These are phyloP conservation scores for Corapipo altera DNA, from an alignment of 2,113 vertebrate genomes.

Conservation along the genomic window DNA sequence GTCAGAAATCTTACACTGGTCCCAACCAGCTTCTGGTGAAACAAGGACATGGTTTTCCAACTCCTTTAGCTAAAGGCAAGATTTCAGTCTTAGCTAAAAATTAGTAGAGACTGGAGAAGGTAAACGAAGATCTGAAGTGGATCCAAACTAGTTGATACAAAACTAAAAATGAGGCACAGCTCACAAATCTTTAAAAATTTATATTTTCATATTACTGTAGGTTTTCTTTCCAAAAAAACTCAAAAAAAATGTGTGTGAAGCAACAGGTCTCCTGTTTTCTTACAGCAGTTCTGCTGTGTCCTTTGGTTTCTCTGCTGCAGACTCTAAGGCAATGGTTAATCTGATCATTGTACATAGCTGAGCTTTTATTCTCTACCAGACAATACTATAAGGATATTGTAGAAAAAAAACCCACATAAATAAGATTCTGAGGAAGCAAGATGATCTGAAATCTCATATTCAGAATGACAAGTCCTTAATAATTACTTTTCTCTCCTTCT, in stretches of 20 bases:
- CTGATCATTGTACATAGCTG: background rate
- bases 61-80: background rate
- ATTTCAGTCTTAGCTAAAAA: slow-evolving; percentile 3
- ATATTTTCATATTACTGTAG: background rate
- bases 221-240: background rate
- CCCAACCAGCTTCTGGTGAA: background rate
- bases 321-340: background rate
- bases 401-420: background rate
- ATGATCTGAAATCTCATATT: background rate
- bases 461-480: background rate
- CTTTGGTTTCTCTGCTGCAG: background rate
- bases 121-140: background rate
- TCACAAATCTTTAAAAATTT: background rate
- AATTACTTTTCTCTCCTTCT: background rate
- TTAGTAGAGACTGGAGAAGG: background rate
- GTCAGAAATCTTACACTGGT: background rate
- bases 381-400: background rate
- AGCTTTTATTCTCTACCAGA: background rate
- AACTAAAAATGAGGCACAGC: background rate
- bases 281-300: background rate
- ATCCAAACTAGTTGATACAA: background rate
- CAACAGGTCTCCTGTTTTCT: background rate
- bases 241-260: background rate
- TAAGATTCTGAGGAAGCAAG: background rate
- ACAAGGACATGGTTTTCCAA: background rate